Evolutionary conservation across 2,113 vertebrate genomes (phyloP).

Genomic region (Lophura nycthemera): DNA sequence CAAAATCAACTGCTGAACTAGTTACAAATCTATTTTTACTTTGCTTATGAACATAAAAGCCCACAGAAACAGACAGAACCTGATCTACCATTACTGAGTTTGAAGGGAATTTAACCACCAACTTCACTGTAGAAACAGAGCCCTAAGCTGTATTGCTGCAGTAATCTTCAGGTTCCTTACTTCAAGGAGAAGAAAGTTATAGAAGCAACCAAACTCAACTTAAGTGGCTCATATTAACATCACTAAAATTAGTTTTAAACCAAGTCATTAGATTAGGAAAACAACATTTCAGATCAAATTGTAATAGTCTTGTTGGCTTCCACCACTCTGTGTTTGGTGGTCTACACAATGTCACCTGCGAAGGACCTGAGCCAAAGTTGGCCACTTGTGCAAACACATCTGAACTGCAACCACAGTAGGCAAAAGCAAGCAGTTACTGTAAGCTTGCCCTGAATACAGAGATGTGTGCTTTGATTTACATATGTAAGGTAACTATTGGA

Average conservation of each 20-base stretch:
- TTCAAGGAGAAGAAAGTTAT: neutral
- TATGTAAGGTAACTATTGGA: neutral
- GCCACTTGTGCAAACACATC: neutral
- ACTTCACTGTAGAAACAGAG: neutral
- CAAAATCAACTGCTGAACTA: slow-evolving; percentile 8
- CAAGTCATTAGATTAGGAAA: neutral
- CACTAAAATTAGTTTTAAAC: neutral
- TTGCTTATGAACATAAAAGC: neutral
- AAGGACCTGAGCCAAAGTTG: neutral
- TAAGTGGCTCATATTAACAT: neutral
- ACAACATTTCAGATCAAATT: neutral
- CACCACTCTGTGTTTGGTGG: neutral
- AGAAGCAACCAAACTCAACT: neutral
- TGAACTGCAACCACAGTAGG: neutral
- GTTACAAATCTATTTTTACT: slow-evolving; percentile 30
- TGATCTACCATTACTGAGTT: neutral
- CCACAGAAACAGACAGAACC: neutral
- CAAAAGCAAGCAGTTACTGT: neutral
- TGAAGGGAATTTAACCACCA: slow-evolving; percentile 8
- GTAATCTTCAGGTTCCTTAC: neutral
- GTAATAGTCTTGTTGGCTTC: neutral
- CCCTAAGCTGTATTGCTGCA: neutral
- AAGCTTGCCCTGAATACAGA: neutral
- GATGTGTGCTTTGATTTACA: neutral
- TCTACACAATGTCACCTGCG: neutral